Conservation (phyloP, 2,113 vertebrate genomes). For the Jacana jacana region DNA sequence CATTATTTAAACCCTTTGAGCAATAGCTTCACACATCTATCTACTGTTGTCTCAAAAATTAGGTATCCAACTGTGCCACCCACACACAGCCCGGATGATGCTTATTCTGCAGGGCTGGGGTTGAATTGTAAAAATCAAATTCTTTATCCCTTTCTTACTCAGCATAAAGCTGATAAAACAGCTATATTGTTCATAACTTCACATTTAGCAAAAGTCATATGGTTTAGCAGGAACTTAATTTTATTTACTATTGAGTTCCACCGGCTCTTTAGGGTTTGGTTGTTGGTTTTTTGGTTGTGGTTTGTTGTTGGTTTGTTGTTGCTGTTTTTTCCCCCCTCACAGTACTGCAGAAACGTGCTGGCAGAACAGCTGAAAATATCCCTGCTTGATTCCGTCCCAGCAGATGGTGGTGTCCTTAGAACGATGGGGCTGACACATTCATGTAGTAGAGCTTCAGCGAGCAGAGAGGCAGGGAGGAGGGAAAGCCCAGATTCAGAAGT, state of each 20-base stretch:
- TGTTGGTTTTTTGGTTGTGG: neutral
- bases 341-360: neutral
- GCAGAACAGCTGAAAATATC: neutral
- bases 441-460: neutral
- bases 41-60: neutral
- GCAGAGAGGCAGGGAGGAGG: neutral
- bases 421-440: neutral
- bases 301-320: too few relatives aligned
- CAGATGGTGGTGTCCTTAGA: neutral
- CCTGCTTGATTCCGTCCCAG: neutral
- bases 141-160: constrained; percentile 20
- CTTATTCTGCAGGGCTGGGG: neutral
- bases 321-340: neutral
- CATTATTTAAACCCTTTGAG: constrained; percentile 3
- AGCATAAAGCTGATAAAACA: neutral
- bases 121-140: neutral
- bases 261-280: neutral
- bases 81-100: neutral
- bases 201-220: neutral
- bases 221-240: constrained; percentile 13
- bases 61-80: neutral
- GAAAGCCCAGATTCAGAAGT: constrained; percentile 5
- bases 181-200: neutral
- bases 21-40: neutral
- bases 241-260: neutral